Base-by-base conservation (phyloP, 2,888 invertebrate genomes). In the Cryptus viduatorius region DNA sequence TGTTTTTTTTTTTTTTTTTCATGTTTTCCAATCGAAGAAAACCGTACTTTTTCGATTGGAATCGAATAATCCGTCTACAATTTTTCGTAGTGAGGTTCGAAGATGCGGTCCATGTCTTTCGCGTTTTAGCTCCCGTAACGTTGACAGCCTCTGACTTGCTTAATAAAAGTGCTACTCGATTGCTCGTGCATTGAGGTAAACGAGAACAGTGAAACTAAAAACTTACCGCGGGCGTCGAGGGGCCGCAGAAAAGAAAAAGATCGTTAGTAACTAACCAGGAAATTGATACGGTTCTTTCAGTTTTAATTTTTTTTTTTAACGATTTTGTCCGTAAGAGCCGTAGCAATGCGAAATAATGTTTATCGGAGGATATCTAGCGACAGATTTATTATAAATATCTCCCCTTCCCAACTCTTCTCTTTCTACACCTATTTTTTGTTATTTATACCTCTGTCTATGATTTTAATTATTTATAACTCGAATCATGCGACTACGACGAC, bases 391-490 rank as follows among this genome's bases (percentile, higher is more conserved):
- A 59, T 56, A 75, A 64, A 65, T 81, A 78, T 72, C n/a, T 50
- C 16, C 37, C 56, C 42, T 71, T 75, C 80, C 64, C 67, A 65
- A 73, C 67, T 56, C 31, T 71, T 69, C 24, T 72, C 53, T 59
- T 73, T 80, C 73, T 68, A 67, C 31, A 67, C 56, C 44, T 48
- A 73, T 86, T 85, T 86, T 81, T 85, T 85, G 89, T 89, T 86
- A 87, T 89, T 88, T 89, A 89, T 87, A 84, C 82, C 83, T 73
- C 83, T 73, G 75, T 61, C 89, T 89, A 87, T 90, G 89, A 87
- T 91, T 92, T 91, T 90, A 90, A 90, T 91, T 92, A 91, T 91
- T 91, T 92, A 92, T 92, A 90, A 90, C 87, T 85, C 82, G 88
- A 90, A 83, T 73, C 80, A 84, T 83, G 82, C 79, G 89, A 88